phyloP scores from a whole-genome alignment of 2,888 invertebrate species.

The Orchesellides sinensis region DNA sequence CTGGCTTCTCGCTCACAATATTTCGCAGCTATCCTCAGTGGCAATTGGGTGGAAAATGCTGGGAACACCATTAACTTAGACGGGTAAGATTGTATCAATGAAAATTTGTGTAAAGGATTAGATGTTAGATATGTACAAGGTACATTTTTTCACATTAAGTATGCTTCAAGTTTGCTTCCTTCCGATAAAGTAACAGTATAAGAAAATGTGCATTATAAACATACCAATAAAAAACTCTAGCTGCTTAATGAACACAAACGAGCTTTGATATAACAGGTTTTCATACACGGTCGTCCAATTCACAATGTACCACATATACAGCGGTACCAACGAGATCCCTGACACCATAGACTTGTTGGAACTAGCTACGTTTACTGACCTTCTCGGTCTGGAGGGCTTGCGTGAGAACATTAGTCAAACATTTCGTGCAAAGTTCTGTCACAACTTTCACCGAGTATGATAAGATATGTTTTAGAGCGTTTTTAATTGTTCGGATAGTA shows the following conservation, averaged over 20 bases:
- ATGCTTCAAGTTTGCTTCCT: not conserved
- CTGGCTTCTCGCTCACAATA: conserved; percentile 93
- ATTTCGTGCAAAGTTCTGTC: conserved; percentile 92
- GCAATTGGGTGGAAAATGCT: conserved; percentile 88
- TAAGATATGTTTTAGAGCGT: not conserved
- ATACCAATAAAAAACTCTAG: too few relatives aligned
- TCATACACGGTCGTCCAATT: conserved; percentile 92
- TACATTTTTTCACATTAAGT: too few relatives aligned
- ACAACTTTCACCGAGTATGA: conserved; percentile 92
- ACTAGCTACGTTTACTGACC: conserved; percentile 91
- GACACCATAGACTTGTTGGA: conserved; percentile 91
- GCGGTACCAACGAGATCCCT: conserved; percentile 92
- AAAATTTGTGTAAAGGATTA: not conserved
- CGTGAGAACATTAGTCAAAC: conserved; percentile 94
- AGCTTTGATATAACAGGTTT: too few relatives aligned
- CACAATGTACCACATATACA: conserved; percentile 95
- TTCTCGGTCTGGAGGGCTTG: conserved; percentile 92
- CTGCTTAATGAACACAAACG: too few relatives aligned
- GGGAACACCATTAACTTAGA: conserved; percentile 91
- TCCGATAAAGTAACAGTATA: too few relatives aligned
- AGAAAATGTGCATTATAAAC: too few relatives aligned
- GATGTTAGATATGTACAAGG: not conserved
- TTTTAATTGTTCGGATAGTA: not conserved
- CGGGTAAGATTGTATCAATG: conserved; percentile 79
- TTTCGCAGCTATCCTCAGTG: conserved; percentile 93